phyloP scores from a whole-genome alignment of 1,140 invertebrate genomes.

The Piezodorus guildinii region DNA sequence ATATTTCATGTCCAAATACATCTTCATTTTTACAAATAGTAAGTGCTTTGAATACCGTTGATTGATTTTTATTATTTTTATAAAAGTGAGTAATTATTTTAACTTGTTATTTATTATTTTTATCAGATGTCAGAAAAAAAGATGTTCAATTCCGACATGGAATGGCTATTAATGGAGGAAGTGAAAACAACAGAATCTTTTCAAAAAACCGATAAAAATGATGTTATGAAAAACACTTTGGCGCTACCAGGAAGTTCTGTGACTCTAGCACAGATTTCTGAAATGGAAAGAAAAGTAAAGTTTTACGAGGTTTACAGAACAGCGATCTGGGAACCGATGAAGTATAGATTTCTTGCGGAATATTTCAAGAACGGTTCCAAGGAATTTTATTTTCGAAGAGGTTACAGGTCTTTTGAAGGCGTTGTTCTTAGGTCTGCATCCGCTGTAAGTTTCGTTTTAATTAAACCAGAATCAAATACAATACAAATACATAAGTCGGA shows the following conservation, averaged over 20 bases:
- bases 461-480: too few species aligned
- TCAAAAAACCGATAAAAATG: neutral
- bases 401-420: neutral
- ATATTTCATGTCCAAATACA: too few species aligned
- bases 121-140: neutral
- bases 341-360: neutral
- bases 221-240: too few species aligned
- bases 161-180: neutral
- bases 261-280: neutral
- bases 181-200: neutral
- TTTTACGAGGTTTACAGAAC: conserved; percentile 2
- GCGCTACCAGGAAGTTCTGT: neutral
- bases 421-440: neutral
- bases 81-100: too few species aligned
- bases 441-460: neutral
- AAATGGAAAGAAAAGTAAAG: neutral
- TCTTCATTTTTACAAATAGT: too few species aligned
- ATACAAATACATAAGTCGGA: too few species aligned
- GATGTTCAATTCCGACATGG: neutral
- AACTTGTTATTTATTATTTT: neutral
- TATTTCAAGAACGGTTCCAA: neutral
- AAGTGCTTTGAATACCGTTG: too few species aligned
- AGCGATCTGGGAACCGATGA: neutral
- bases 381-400: neutral
- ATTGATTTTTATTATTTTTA: too few species aligned